Percentiles rank a stretch among this genome's conserved stretches.
Evolutionary conservation across 1,140 invertebrate genomes (phyloP).

Genomic region (Araneus ventricosus): DNA sequence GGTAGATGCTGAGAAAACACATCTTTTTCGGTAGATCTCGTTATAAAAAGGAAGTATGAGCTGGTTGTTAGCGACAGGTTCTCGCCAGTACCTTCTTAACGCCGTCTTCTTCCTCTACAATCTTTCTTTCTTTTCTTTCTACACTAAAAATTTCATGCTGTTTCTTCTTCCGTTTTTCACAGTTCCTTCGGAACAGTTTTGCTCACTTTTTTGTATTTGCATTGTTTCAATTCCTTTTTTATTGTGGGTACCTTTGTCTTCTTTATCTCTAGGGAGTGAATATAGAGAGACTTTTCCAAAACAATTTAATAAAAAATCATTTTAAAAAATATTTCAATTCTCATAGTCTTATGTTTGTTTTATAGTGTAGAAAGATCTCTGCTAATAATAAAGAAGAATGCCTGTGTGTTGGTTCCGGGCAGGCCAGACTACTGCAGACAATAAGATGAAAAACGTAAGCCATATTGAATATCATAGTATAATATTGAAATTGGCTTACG

Average conservation of each 20-base stretch:
- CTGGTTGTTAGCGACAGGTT: constrained; percentile 8
- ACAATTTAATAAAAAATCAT: too few relatives aligned
- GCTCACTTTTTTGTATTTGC: background rate
- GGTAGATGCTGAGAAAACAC: background rate
- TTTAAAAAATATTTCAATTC: too few relatives aligned
- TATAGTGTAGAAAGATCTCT: too few relatives aligned
- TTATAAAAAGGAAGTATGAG: constrained; percentile 46
- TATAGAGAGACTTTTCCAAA: too few relatives aligned
- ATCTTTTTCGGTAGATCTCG: background rate
- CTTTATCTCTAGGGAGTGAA: too few relatives aligned
- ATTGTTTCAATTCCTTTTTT: background rate
- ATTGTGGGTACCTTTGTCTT: background rate
- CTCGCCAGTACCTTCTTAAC: background rate
- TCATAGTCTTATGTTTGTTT: too few relatives aligned
- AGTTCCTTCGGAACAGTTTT: background rate
- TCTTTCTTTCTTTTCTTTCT: background rate
- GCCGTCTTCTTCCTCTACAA: background rate
- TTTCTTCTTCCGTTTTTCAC: background rate
- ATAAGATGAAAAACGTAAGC: too few relatives aligned
- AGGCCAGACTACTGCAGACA: too few relatives aligned
- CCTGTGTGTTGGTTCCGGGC: too few relatives aligned
- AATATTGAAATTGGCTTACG: too few relatives aligned
- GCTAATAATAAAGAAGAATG: too few relatives aligned
- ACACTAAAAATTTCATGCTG: background rate
- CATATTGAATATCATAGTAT: too few relatives aligned